Conservation (phyloP, 2,113 vertebrate genomes). For the Heptranchias perlo region DNA sequence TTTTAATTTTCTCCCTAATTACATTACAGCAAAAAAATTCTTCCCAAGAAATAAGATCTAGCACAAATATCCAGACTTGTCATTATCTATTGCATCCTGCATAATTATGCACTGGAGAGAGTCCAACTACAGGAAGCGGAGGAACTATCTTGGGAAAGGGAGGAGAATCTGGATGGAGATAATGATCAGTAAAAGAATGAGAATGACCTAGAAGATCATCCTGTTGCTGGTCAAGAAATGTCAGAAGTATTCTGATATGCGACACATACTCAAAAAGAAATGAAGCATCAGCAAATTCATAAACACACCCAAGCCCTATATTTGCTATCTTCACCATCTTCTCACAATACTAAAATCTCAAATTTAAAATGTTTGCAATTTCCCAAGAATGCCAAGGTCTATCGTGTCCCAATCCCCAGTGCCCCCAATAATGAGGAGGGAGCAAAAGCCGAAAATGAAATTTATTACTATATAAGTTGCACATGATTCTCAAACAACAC, state of each 20-base stretch:
- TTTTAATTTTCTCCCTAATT: background rate
- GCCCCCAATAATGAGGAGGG: background rate
- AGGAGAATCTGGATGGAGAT: background rate
- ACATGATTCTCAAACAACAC: background rate
- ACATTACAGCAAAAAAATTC: background rate
- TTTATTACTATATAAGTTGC: background rate
- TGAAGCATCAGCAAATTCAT: background rate
- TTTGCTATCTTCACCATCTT: background rate
- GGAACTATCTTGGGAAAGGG: slow-evolving; percentile 2
- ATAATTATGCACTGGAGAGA: background rate
- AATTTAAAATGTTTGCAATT: background rate
- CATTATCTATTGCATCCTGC: background rate
- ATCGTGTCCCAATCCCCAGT: background rate
- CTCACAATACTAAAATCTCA: too few relatives aligned
- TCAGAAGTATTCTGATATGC: background rate
- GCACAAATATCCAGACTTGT: background rate
- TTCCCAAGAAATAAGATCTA: background rate
- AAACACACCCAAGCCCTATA: background rate
- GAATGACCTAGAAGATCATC: background rate
- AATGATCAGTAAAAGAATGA: background rate
- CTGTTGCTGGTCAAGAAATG: background rate
- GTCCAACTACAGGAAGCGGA: background rate
- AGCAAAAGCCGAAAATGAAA: background rate
- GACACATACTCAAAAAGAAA: background rate
- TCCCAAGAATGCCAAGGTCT: background rate